A percentile compares a stretch with the other conserved stretches of the same genome.
These are phyloP conservation scores for Ridgeia piscesae DNA, from an alignment of 1,140 invertebrate species.

Conservation along the genomic window DNA sequence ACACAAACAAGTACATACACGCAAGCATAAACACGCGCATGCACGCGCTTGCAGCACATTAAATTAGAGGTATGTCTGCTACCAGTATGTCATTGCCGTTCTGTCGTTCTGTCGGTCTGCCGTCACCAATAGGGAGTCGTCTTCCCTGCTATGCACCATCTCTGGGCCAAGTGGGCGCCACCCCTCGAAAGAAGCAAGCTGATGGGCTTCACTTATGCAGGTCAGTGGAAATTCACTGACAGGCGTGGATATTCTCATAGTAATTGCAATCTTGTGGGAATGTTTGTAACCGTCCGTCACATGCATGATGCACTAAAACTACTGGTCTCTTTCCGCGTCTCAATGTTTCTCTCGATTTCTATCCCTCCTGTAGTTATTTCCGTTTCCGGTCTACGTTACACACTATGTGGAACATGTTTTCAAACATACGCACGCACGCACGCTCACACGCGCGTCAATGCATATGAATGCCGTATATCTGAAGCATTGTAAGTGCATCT, in stretches of 20 bases:
- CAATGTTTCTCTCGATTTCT: not conserved
- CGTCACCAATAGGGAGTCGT: constrained; percentile 57
- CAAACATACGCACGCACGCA: too few species aligned
- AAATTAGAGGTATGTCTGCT: too few species aligned
- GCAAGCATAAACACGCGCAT: not conserved
- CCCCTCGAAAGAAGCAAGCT: constrained; percentile 44
- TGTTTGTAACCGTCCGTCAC: not conserved
- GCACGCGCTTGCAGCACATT: not conserved
- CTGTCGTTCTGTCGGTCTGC: not conserved
- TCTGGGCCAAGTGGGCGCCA: constrained; percentile 55
- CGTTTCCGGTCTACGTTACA: too few species aligned
- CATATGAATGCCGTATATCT: too few species aligned
- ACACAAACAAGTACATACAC: not conserved
- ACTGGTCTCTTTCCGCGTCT: not conserved
- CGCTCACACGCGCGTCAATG: too few species aligned
- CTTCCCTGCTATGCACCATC: constrained; percentile 39
- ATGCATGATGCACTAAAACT: too few species aligned
- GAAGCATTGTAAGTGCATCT: too few species aligned
- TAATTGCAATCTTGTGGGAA: not conserved
- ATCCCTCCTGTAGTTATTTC: too few species aligned
- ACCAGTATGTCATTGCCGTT: not conserved
- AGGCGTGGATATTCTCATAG: not conserved
- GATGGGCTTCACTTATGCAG: constrained; percentile 45
- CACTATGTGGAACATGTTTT: too few species aligned
- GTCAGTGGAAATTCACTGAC: constrained; percentile 25